These are phyloP conservation scores for Melipona quadrifasciata DNA, from an alignment of 1,140 invertebrate species.

Conservation along the genomic window DNA sequence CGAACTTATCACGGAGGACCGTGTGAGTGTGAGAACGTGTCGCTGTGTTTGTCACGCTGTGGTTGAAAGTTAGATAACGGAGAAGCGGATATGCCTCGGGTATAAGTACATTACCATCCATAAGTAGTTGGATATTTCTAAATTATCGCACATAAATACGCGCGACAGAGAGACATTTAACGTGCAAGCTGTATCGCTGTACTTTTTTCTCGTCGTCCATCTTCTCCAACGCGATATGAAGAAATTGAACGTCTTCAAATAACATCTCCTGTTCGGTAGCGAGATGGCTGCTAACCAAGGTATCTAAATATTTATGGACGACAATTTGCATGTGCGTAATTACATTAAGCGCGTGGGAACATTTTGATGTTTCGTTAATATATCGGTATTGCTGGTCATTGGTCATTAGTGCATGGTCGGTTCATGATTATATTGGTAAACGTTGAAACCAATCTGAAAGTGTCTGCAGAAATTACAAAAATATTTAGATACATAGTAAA, in stretches of 20 bases:
- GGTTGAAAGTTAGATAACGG: constrained; percentile 52
- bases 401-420: no score
- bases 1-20: constrained; percentile 50
- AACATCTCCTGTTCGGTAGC: no score
- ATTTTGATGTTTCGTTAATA: neutral
- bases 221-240: no score
- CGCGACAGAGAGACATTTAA: no score
- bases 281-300: neutral
- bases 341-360: neutral
- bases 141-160: neutral
- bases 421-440: no score
- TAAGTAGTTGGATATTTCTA: neutral
- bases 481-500: no score
- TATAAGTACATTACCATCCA: neutral
- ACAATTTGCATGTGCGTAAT: neutral
- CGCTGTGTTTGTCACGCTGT: constrained; percentile 49
- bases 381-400: no score
- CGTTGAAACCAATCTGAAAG: no score
- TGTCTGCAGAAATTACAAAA: no score
- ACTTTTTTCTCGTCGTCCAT: no score
- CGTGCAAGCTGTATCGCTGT: no score
- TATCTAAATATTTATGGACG: neutral
- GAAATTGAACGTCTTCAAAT: no score
- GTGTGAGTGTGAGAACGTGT: constrained; percentile 27
- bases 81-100: neutral